Evolutionary conservation across 2,113 vertebrate species (phyloP).

Genomic region (Tapirus terrestris): DNA sequence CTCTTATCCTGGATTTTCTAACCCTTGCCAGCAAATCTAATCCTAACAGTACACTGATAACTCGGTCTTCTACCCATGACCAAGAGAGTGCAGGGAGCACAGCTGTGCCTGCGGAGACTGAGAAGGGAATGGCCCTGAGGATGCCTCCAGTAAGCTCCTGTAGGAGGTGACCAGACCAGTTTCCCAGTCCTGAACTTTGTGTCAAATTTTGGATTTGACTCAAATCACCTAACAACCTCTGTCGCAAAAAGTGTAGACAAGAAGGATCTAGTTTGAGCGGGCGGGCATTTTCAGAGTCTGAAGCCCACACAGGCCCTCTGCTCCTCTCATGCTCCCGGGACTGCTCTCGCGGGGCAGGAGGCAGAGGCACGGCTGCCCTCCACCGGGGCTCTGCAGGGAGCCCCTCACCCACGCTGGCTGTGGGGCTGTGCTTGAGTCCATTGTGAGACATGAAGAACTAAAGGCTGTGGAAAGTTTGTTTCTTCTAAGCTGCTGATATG

Average conservation of each 20-base stretch:
- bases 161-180: background rate
- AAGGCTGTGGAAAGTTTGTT: background rate
- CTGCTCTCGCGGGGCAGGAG: background rate
- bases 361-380: background rate
- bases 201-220: background rate
- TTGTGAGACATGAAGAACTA: background rate
- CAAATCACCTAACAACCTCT: background rate
- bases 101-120: rapidly evolving
- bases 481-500: background rate
- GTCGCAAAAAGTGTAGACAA: background rate
- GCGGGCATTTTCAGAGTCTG: background rate
- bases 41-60: background rate
- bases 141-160: background rate
- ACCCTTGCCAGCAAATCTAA: background rate
- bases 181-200: background rate
- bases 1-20: background rate
- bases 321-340: background rate
- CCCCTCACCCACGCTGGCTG: rapidly evolving
- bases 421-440: background rate
- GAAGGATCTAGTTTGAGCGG: background rate
- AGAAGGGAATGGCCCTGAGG: background rate
- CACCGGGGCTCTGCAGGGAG: background rate
- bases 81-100: background rate
- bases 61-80: background rate
- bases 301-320: background rate